Conservation (phyloP, 1,140 invertebrate species). For the Lineus longissimus region DNA sequence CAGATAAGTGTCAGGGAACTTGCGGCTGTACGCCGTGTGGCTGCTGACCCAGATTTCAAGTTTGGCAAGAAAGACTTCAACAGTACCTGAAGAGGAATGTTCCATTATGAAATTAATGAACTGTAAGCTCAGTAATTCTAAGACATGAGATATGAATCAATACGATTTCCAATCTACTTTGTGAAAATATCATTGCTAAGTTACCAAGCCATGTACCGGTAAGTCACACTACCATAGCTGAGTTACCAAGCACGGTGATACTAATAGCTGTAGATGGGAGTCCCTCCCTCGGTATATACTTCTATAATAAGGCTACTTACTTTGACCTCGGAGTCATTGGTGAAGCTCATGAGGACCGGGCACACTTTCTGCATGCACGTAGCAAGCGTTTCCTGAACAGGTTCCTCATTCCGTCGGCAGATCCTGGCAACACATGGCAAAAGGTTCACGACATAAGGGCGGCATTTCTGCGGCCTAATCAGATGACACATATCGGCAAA, state of each 20-base stretch:
- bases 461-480: slow-evolving; percentile 67
- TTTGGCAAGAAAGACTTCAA: slow-evolving; percentile 66
- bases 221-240: too few species aligned
- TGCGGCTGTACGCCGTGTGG: slow-evolving; percentile 64
- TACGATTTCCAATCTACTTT: too few species aligned
- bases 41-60: slow-evolving; percentile 60
- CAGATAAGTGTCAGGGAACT: slow-evolving; percentile 64
- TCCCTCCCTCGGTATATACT: too few species aligned
- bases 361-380: slow-evolving; percentile 67
- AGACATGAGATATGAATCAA: too few species aligned
- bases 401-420: slow-evolving; percentile 66
- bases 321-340: slow-evolving; percentile 71
- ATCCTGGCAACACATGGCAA: slow-evolving; percentile 68
- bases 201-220: too few species aligned
- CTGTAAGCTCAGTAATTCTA: not conserved
- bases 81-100: slow-evolving; percentile 56
- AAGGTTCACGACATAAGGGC: slow-evolving; percentile 71
- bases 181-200: too few species aligned
- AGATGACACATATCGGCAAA: slow-evolving; percentile 68
- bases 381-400: slow-evolving; percentile 69
- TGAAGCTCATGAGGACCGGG: slow-evolving; percentile 67
- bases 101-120: not conserved
- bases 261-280: too few species aligned
- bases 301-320: slow-evolving; percentile 46
- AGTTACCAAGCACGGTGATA: too few species aligned